Percentiles rank a stretch among this genome's conserved stretches.
Conservation (phyloP, 2,797 vertebrate species). For the Catostomus latipinnis region DNA sequence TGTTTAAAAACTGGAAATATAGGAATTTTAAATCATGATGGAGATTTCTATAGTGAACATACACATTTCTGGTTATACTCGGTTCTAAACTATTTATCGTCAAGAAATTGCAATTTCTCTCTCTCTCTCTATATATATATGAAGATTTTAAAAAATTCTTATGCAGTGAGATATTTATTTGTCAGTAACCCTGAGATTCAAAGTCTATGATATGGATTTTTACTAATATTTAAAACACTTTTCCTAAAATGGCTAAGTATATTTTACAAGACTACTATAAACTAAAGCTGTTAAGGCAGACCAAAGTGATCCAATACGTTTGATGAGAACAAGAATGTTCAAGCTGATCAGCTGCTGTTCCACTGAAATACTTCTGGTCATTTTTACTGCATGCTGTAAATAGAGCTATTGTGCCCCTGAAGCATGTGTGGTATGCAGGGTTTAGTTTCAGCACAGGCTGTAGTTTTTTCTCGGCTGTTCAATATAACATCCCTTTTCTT, state of each 20-base stretch:
- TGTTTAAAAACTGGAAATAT: no score
- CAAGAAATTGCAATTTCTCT: no score
- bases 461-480: slow-evolving; percentile 12
- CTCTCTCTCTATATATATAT: no score
- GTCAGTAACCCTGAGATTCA: not conserved
- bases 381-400: slow-evolving; percentile 57
- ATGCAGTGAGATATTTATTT: no score
- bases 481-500: slow-evolving; percentile 16
- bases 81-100: no score
- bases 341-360: slow-evolving; percentile 28
- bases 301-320: slow-evolving; percentile 3
- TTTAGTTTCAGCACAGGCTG: slow-evolving; percentile 29
- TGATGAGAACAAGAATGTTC: slow-evolving; percentile 25
- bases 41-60: no score
- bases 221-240: not conserved
- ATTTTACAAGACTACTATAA: not conserved
- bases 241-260: not conserved
- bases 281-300: not conserved
- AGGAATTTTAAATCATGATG: no score
- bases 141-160: no score
- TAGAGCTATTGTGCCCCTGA: slow-evolving; percentile 56
- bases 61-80: no score
- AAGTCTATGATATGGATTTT: not conserved
- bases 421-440: slow-evolving; percentile 55
- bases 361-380: not conserved